Evolutionary conservation across 2,797 vertebrate genomes (phyloP), one percentile per base, ranked within the genome.

Genomic region (Aeoliscus strigatus): DNA sequence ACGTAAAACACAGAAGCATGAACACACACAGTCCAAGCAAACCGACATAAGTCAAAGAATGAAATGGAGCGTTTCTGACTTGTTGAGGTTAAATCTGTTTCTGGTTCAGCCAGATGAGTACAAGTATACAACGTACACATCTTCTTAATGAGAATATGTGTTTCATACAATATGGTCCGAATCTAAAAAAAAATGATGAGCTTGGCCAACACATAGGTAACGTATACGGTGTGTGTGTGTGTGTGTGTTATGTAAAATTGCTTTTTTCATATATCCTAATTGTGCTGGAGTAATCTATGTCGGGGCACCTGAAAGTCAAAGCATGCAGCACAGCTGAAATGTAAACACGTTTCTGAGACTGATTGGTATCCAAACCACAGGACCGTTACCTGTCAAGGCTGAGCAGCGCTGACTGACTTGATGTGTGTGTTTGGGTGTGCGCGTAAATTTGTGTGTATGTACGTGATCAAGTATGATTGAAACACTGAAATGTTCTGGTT

Each of bases 291-390:
- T 55, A 71, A 68, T 77, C 65, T 59, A 45, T 45, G 44, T 15
- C 41, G 53, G 61, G 76, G 74, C 61, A 81, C 79, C 79, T 81
- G 72, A 83, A 63, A 77, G 69, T 72, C 71, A 66, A 56, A 69
- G 69, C 73, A 61, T 12, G 57, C 66, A 38, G 69, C 66, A 37
- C 44, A 51, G 67, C 26, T 52, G 55, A 76, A 82, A 86, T 73
- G 78, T 83, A 86, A 86, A 86, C 83, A 86, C 75, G n/a, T 79
- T 75, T 71, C 29, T 36, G 78, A 82, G 72, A 75, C 80, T 82
- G 78, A 83, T 87, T 86, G 77, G 80, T 75, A 75, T 82, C 82
- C 83, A 75, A 79, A 87, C 84, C 87, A 75, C 80, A 82, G 65
- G 82, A 81, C 83, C 77, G 64, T 79, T 82, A 75, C 81, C 79